Percentiles rank a stretch among this genome's conserved stretches.
Conservation (phyloP, 2,888 invertebrate genomes). For the Tuberolachnus salignus region DNA sequence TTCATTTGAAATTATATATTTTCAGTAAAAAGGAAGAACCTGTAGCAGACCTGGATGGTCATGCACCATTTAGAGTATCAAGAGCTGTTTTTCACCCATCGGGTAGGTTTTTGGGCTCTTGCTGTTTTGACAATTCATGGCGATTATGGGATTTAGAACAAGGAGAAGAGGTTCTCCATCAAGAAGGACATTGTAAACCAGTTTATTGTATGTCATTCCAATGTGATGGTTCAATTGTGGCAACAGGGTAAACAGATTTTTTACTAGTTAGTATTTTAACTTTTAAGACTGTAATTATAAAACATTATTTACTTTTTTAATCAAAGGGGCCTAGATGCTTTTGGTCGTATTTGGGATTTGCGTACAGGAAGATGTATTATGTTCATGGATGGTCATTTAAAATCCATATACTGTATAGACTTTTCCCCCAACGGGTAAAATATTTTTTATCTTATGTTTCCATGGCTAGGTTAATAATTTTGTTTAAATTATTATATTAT, state of each 20-base stretch:
- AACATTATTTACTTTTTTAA: neutral
- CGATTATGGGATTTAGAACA: conserved; percentile 93
- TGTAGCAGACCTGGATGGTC: conserved; percentile 88
- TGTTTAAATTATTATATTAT: neutral
- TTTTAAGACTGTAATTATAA: too few species aligned
- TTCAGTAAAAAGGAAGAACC: conserved; percentile 76
- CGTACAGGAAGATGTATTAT: conserved; percentile 96
- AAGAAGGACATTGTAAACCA: conserved; percentile 95
- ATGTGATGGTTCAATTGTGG: conserved; percentile 84
- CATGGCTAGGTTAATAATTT: neutral
- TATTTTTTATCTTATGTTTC: neutral
- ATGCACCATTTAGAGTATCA: conserved; percentile 89
- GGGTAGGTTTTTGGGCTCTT: conserved; percentile 91
- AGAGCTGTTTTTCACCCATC: conserved; percentile 94
- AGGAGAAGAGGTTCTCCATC: conserved; percentile 93
- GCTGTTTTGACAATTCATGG: conserved; percentile 96
- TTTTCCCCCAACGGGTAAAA: conserved; percentile 85
- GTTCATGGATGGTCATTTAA: conserved; percentile 98
- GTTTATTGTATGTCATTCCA: conserved; percentile 94
- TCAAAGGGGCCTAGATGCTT: conserved; percentile 87
- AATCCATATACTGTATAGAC: conserved; percentile 83
- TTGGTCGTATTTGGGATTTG: conserved; percentile 97
- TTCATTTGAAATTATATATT: neutral
- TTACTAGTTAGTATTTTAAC: neutral
- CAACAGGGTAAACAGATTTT: conserved; percentile 75